Evolutionary conservation across 2,113 vertebrate genomes (phyloP), one percentile per base, ranked within the genome.

Genomic region (Crotalus tigris): DNA sequence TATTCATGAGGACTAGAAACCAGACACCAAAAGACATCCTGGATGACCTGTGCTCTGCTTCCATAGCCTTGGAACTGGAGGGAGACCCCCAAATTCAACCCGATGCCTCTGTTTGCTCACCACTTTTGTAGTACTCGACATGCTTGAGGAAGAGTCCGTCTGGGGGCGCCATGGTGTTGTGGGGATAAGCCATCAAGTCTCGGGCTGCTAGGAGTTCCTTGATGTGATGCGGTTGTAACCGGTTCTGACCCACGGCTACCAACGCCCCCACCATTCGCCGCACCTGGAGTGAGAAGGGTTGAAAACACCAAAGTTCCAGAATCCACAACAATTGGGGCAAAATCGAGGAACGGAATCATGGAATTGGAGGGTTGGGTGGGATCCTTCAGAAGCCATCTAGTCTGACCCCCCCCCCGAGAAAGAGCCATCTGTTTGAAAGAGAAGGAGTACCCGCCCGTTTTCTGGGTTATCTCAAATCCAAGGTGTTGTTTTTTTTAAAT

Each of bases 191-290:
- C n/a, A 93, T 85, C 0, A 98, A 87, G 90, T 99, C 98, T 24
- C 85, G 96, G 15, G 95, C 93, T 54, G 98, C 98, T 93, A 99
- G 92, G 33, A 99, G 92, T 13, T 95, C 96, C 92, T 97, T 97
- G 11, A 99, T 93, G 1, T 97, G 96, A 9, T 29, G 11, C 1
- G 98, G 97, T 0, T 95, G 95, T 49, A 99, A 54, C 33, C 12
- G 94, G 0, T 98, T 97, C 94, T 95, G 96, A 1, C 99, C 99
- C 5, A 99, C 98, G 0, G 98, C 98, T 89, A 99, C 98, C 64
- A 99, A 94, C 9, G 98, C 98, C 1, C 99, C 98, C 0, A 97
- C 98, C 98, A 99, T 98, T 93, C 99, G 98, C 46, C 98, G 96
- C 1, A 99, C 99, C 99, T 99, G 93, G 3, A 90, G 90, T 12